These are phyloP conservation scores for Choloepus didactylus DNA, from an alignment of 2,797 vertebrate species.

Conservation along the genomic window DNA sequence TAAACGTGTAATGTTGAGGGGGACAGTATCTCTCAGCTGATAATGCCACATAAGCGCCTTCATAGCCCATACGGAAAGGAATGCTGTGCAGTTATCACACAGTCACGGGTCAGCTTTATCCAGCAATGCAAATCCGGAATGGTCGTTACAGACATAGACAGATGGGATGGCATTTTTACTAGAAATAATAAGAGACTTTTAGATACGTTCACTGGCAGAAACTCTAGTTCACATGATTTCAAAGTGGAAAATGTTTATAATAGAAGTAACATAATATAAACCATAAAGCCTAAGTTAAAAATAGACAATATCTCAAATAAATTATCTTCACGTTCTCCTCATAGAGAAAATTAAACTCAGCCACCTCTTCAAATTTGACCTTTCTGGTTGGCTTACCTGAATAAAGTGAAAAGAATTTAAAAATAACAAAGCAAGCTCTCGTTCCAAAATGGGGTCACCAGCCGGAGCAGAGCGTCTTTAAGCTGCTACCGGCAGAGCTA, in stretches of 20 bases:
- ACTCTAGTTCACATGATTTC: background rate
- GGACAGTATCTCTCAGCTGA: conserved; percentile 20
- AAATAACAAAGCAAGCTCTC: conserved; percentile 62
- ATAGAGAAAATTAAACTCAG: conserved; percentile 63
- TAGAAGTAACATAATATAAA: conserved; percentile 49
- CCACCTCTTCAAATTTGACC: conserved; percentile 49
- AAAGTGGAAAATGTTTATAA: conserved; percentile 53
- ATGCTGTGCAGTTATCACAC: background rate
- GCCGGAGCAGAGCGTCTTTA: background rate
- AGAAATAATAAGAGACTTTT: conserved; percentile 51
- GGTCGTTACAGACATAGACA: background rate
- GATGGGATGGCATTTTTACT: conserved; percentile 11
- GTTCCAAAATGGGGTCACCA: conserved; percentile 14
- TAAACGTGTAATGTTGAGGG: background rate
- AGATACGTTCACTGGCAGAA: conserved; percentile 25
- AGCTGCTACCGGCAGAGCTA: background rate
- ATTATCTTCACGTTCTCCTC: conserved; percentile 62
- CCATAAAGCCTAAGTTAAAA: conserved; percentile 59
- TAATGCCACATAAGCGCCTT: background rate
- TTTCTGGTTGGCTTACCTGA: conserved; percentile 65
- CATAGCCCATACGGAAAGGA: conserved; percentile 44
- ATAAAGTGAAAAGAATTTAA: conserved; percentile 60
- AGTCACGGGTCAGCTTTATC: background rate
- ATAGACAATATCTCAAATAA: conserved; percentile 56
- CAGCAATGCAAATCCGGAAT: background rate